These are phyloP conservation scores for Athene noctua DNA, from an alignment of 2,113 vertebrate species.

Conservation along the genomic window DNA sequence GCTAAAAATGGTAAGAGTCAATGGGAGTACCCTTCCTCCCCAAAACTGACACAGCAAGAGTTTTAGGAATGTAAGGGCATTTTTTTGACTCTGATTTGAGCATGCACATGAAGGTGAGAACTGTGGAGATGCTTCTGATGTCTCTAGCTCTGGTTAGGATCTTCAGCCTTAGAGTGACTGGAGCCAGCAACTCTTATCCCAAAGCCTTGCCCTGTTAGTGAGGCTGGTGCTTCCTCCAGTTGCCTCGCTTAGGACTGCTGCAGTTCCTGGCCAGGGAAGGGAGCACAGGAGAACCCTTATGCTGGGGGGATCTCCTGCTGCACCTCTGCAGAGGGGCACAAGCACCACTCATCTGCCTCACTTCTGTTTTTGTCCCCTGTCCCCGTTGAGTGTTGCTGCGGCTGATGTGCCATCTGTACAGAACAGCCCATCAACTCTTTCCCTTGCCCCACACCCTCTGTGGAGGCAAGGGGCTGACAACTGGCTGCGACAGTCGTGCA, in stretches of 20 bases:
- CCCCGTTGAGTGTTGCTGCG: not conserved
- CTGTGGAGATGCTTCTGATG: not conserved
- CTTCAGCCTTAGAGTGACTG: not conserved
- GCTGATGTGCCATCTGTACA: slow-evolving; percentile 1
- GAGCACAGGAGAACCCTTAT: not conserved
- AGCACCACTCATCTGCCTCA: not conserved
- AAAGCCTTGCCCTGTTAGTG: not conserved
- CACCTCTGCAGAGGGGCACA: not conserved
- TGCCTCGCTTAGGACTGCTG: not conserved
- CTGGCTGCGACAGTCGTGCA: not conserved
- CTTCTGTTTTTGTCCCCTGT: not conserved
- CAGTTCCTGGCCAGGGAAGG: not conserved
- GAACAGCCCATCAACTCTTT: not conserved
- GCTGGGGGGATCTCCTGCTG: not conserved
- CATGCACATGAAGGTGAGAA: not conserved
- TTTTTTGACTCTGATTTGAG: not conserved
- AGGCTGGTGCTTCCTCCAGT: not conserved
- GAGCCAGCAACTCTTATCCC: not conserved
- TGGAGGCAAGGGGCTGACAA: not conserved
- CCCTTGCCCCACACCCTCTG: not conserved
- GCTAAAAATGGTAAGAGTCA: not conserved
- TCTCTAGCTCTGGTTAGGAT: not conserved
- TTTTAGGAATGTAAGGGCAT: not conserved
- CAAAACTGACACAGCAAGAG: not conserved
- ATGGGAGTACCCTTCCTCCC: not conserved